These are phyloP conservation scores for Antennarius maculatus DNA, from an alignment of 2,797 vertebrate species.

Conservation along the genomic window DNA sequence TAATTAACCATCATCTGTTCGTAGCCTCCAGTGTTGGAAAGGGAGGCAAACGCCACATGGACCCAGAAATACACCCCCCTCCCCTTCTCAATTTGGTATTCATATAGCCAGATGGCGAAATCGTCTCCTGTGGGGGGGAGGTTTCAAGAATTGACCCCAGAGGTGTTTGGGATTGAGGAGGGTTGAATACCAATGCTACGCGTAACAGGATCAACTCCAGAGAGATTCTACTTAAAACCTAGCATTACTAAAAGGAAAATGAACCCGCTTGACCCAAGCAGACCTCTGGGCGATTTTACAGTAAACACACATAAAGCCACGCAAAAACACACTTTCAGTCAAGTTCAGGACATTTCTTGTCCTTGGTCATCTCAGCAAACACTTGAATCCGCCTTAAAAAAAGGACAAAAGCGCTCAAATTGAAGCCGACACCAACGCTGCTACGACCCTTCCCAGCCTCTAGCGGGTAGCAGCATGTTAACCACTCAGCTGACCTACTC, in stretches of 20 bases:
- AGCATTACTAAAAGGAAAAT: not conserved
- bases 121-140: constrained; percentile 9
- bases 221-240: constrained; percentile 17
- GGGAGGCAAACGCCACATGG: constrained; percentile 63
- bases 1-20: constrained; percentile 66
- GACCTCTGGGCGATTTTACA: constrained; percentile 58
- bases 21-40: constrained; percentile 55
- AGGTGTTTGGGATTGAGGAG: constrained; percentile 7
- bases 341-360: constrained; percentile 44
- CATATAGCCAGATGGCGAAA: constrained; percentile 58
- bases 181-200: constrained; percentile 48
- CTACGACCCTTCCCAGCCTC: constrained; percentile 49
- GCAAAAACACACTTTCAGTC: constrained; percentile 30
- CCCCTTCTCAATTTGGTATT: constrained; percentile 38
- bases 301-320: constrained; percentile 41
- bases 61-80: constrained; percentile 55
- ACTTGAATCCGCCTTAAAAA: constrained; percentile 25
- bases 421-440: constrained; percentile 59
- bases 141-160: constrained; percentile 46
- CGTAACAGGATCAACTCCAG: constrained; percentile 31
- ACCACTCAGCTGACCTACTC: constrained; percentile 55
- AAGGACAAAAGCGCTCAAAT: constrained; percentile 75
- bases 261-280: constrained; percentile 50
- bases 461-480: constrained; percentile 67
- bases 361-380: constrained; percentile 37